Evolutionary conservation across 2,797 vertebrate genomes (phyloP).

Genomic region (Pelodytes ibericus): DNA sequence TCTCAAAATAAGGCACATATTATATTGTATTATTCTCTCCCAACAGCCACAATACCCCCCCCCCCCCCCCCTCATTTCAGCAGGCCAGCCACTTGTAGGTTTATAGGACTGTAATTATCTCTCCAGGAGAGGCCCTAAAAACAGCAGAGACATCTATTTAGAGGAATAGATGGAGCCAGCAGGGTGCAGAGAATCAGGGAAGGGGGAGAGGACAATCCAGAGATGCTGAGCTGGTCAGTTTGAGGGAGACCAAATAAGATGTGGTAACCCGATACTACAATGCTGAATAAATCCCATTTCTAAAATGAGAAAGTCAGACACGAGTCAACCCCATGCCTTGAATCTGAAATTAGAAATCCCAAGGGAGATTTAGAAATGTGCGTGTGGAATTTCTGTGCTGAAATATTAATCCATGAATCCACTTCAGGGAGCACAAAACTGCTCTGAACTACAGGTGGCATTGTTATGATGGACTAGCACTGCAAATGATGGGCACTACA

Average conservation of each 20-base stretch:
- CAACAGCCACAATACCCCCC: conserved; percentile 1
- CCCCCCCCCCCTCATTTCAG: background rate
- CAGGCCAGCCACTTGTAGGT: conserved; percentile 30
- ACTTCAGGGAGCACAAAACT: too few relatives aligned
- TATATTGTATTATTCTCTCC: background rate
- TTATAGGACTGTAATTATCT: conserved; percentile 40
- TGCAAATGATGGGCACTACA: too few relatives aligned
- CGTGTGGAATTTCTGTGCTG: background rate
- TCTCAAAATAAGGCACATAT: background rate
- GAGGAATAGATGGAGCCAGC: conserved; percentile 32
- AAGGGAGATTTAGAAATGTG: background rate
- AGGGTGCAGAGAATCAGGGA: background rate
- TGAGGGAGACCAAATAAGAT: background rate
- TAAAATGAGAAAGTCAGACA: conserved; percentile 29
- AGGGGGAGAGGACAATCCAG: conserved; percentile 1
- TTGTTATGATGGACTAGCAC: too few relatives aligned
- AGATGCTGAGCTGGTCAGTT: conserved; percentile 44
- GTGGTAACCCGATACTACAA: conserved; percentile 32
- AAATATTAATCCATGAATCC: too few relatives aligned
- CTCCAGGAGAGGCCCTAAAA: conserved; percentile 26
- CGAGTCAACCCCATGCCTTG: conserved; percentile 15
- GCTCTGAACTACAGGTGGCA: too few relatives aligned
- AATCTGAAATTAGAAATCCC: background rate
- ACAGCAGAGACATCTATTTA: conserved; percentile 49
- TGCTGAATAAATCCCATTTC: conserved; percentile 2